A percentile compares a stretch with the other conserved stretches of the same genome.
Evolutionary conservation across 2,797 vertebrate species (phyloP).

Genomic region (Gadopsis bispinosus): DNA sequence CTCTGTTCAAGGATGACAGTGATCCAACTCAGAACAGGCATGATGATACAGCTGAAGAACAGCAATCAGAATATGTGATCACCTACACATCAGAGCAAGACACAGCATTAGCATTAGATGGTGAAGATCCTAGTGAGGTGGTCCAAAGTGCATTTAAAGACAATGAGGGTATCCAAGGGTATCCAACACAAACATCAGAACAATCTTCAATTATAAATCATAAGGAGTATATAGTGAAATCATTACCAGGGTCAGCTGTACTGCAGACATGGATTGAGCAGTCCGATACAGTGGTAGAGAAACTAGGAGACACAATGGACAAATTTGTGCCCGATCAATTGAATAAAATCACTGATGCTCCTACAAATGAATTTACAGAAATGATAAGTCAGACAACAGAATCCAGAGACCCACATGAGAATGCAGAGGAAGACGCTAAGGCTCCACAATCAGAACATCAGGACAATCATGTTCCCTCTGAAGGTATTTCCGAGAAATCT

Average conservation of each 20-base stretch:
- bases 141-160: neutral
- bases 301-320: neutral
- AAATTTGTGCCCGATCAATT: neutral
- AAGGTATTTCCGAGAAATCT: conserved; percentile 12
- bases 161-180: conserved; percentile 1
- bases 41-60: conserved; percentile 11
- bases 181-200: conserved; percentile 22
- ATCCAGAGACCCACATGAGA: conserved; percentile 4
- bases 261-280: conserved; percentile 11
- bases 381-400: neutral
- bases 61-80: conserved; percentile 5
- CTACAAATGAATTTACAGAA: neutral
- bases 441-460: conserved; percentile 2
- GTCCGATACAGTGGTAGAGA: conserved; percentile 11
- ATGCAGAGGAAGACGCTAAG: neutral
- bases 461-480: neutral
- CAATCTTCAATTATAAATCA: neutral
- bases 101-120: neutral
- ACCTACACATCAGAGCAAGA: neutral
- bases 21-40: conserved; percentile 3
- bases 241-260: neutral
- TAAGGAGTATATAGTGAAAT: conserved; percentile 12
- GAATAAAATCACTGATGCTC: neutral
- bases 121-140: neutral
- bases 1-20: neutral